Evolutionary conservation across 2,113 vertebrate species (phyloP).

Genomic region (Macheiramphus alcinus): DNA sequence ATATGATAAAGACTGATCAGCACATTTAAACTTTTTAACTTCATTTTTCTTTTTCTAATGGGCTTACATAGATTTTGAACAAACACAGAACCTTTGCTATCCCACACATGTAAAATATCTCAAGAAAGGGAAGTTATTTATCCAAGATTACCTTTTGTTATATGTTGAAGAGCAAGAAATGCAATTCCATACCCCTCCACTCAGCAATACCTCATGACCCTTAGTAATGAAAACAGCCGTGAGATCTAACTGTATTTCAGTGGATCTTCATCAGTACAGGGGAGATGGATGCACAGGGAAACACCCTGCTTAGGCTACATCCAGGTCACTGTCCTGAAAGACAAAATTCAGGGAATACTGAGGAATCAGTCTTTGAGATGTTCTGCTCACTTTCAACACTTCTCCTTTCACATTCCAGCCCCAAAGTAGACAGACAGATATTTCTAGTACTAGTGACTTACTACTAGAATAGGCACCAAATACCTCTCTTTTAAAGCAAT

Average conservation of each 20-base stretch:
- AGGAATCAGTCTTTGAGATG: background rate
- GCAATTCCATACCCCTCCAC: background rate
- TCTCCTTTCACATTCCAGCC: background rate
- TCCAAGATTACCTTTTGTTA: background rate
- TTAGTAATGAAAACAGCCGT: background rate
- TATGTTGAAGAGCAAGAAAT: background rate
- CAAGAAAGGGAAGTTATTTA: background rate
- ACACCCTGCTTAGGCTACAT: rapidly evolving
- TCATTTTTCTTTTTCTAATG: background rate
- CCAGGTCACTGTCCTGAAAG: background rate
- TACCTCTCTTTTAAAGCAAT: background rate
- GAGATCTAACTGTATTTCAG: background rate
- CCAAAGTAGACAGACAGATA: background rate
- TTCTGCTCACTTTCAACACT: background rate
- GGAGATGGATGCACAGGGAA: background rate
- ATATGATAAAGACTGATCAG: background rate
- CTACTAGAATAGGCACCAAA: background rate
- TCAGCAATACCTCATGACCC: background rate
- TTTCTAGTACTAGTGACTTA: background rate
- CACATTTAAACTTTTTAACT: background rate
- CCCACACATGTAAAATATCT: background rate
- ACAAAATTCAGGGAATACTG: background rate
- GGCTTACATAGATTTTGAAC: background rate
- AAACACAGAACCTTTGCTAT: background rate
- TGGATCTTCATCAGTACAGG: background rate